Base-by-base conservation (phyloP, 1,140 invertebrate genomes). In the Heliconius congener region DNA sequence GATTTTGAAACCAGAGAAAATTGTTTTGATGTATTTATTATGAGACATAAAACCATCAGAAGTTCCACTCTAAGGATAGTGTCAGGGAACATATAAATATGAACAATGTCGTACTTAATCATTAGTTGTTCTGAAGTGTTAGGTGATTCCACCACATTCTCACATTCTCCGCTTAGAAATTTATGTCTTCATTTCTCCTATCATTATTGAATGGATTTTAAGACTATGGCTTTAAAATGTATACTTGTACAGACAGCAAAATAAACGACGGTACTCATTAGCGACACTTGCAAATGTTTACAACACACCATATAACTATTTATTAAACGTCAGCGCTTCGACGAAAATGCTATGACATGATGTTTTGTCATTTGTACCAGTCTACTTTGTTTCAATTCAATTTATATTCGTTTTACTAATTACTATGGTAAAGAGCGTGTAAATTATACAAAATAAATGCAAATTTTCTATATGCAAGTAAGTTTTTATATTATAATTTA, bases 21-120 rank as follows among this genome's bases (percentile, higher is more conserved):
- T 71, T 75, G 76, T 76, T 83, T 73, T 57, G 13, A 23, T 77
- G 23, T 79, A 71, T 74, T 80, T 75, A 78, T 76, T 71, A 73
- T 34, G 71, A 18, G 30, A 73, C 30, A 74, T 77, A 77, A 79
- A 74, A 6, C 27, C 57, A 39, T 76, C 70, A 66, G 8, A 60
- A 72, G 71, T 83, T 78, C 79, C 79, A 76, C 42, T 82, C 76
- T 87, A 87, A 87, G 34, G 8, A 72, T 30, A 34, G 34, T 42
- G 37, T 42, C 39, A 72, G 37, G 5, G 1, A 18, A 19, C 18
- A 34, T 34, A 72, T 72, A 72, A 72, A 42, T 37, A 71, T 27
- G 72, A 73, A 50, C 72, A 73, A 50, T 73, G 39, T 42, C 37
- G 72, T 73, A 52, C 13, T 73, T 18, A 73, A 73, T 23, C 42